phyloP scores from a whole-genome alignment of 2,113 vertebrate species.

The Nibea albiflora region DNA sequence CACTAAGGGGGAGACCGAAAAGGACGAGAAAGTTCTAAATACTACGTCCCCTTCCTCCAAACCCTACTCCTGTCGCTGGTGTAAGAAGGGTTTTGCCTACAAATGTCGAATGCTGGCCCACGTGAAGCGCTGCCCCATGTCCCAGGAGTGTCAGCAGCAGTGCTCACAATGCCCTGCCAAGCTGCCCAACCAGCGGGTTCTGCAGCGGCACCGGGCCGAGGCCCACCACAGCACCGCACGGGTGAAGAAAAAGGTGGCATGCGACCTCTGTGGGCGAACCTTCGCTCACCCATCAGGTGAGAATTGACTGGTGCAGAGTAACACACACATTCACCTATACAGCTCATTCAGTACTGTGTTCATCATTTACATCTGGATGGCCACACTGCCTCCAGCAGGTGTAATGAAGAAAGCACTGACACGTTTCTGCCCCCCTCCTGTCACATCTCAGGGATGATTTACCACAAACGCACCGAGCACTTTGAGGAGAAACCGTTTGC shows the following conservation, averaged over 20 bases:
- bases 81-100: slow-evolving; percentile 87
- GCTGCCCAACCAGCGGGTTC: slow-evolving; percentile 75
- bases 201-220: slow-evolving; percentile 84
- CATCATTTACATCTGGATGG: no score
- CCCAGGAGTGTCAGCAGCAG: slow-evolving; percentile 80
- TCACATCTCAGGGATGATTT: slow-evolving; percentile 86
- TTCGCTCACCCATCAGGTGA: slow-evolving; percentile 92
- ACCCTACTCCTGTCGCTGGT: slow-evolving; percentile 88
- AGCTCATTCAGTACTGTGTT: no score
- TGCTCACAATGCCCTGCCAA: slow-evolving; percentile 79
- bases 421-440: neutral
- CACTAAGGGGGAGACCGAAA: slow-evolving; percentile 37
- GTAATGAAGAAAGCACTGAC: no score
- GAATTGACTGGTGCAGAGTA: neutral
- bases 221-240: slow-evolving; percentile 66
- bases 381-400: no score
- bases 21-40: slow-evolving; percentile 12
- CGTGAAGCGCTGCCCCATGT: slow-evolving; percentile 83
- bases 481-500: slow-evolving; percentile 91
- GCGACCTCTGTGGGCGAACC: slow-evolving; percentile 88
- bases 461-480: slow-evolving; percentile 92
- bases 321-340: no score
- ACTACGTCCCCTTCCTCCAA: slow-evolving; percentile 49
- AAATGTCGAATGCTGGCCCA: slow-evolving; percentile 89
- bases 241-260: slow-evolving; percentile 85